A percentile compares a stretch with the other conserved stretches of the same genome.
phyloP scores from a whole-genome alignment of 2,888 invertebrate species.

The Trissolcus japonicus region DNA sequence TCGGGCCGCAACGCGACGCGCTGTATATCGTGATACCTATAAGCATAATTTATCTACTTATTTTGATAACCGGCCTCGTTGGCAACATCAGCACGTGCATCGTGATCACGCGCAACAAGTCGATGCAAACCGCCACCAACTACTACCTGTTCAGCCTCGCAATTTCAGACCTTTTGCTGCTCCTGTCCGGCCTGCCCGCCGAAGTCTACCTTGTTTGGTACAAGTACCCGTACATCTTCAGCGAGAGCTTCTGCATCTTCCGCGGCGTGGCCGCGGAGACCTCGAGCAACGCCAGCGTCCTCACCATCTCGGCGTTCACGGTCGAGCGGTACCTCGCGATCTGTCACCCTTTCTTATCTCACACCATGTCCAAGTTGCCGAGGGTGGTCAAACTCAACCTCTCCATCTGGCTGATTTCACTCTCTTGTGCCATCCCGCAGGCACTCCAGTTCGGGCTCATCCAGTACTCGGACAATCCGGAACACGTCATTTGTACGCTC shows the following conservation, averaged over 20 bases:
- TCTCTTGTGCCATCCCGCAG: slow-evolving; percentile 85
- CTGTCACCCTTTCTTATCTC: slow-evolving; percentile 83
- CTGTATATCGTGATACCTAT: slow-evolving; percentile 77
- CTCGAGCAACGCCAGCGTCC: slow-evolving; percentile 78
- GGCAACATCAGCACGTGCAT: slow-evolving; percentile 82
- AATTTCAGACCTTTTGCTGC: slow-evolving; percentile 80
- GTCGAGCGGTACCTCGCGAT: slow-evolving; percentile 84
- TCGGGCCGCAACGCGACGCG: slow-evolving; percentile 70
- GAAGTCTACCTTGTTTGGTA: slow-evolving; percentile 79
- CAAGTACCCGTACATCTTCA: slow-evolving; percentile 77
- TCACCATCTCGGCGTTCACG: slow-evolving; percentile 84
- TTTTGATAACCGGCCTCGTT: slow-evolving; percentile 79
- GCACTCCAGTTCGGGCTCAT: slow-evolving; percentile 78
- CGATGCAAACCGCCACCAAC: slow-evolving; percentile 83
- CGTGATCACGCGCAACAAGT: slow-evolving; percentile 80
- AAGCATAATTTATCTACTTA: slow-evolving; percentile 78
- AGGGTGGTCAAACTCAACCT: slow-evolving; percentile 89
- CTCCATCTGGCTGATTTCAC: slow-evolving; percentile 87
- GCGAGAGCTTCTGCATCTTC: slow-evolving; percentile 79
- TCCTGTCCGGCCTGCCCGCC: slow-evolving; percentile 79
- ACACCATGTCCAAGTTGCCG: slow-evolving; percentile 91
- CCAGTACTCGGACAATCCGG: slow-evolving; percentile 75
- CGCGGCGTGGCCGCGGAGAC: slow-evolving; percentile 78
- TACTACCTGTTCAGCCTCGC: slow-evolving; percentile 82
- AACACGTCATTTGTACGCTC: slow-evolving; percentile 76